Base-by-base conservation (phyloP, 2,888 invertebrate genomes). In the Thecocarcelia acutangulata region DNA sequence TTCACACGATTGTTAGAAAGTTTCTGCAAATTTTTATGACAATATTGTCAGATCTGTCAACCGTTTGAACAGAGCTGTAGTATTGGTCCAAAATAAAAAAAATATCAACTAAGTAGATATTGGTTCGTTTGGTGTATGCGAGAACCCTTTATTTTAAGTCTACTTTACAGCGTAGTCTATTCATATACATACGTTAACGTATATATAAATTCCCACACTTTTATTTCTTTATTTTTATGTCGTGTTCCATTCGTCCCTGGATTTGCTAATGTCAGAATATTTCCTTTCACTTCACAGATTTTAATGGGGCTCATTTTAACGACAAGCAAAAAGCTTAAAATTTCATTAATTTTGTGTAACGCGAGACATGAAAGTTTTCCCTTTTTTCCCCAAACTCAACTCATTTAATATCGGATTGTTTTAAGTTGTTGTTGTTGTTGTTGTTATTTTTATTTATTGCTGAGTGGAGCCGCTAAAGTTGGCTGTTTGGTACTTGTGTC, bases 271-370 rank as follows among this genome's bases (percentile, higher is more conserved):
- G 50, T 12, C 19, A 17, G 13, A 17, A 58, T 8, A 66, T 58
- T 66, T 50, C 13, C 50, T 50, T 66, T 66, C 9, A 42, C 13
- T 50, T 58, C n/a, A 42, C 24, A 28, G 48, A 28, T 37, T 66
- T 56, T 58, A 50, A 48, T 70, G 24, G 15, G 50, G 19, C 44
- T 52, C 24, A 72, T 72, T 64, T 72, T 1, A 40, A 21, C 52
- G 58, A 44, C 37, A 66, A 59, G 58, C 33, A 58, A 9, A 75
- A 70, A 69, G 69, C 69, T 75, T 74, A 58, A 75, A 70, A 70
- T 75, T 75, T 80, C 64, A 75, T 70, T 75, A 75, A 75, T 58
- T 75, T 80, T 40, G 52, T 64, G 75, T 70, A 70, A 75, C 64
- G 11, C 17, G 70, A 80, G 44, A 59, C 75, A 58, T 50, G 59